Base-by-base conservation (phyloP, 2,888 invertebrate genomes). In the Eupithecia exiguata region DNA sequence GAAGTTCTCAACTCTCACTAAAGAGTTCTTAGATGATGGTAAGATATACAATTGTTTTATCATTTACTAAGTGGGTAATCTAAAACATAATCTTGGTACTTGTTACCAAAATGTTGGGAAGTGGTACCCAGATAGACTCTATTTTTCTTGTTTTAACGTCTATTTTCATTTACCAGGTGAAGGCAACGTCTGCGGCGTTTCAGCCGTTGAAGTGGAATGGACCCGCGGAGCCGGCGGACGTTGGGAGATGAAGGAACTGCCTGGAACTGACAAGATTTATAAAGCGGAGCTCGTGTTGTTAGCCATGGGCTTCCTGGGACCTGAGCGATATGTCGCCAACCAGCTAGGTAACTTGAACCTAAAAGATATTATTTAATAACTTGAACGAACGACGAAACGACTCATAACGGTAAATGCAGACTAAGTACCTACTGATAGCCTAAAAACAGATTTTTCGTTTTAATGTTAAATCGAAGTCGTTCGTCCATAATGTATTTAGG, bases 261-360 rank as follows among this genome's bases (percentile, higher is more conserved):
- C 96, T 70, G 98, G 97, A 78, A 96, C 97, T 0, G 97, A 97
- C 87, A 96, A 96, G 88, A 95, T 97, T 40, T 98, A 96, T 93
- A 96, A 97, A 82, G 98, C 98, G 71, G 98, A 99, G 89, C 95
- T 99, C 78, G 98, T 99, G 72, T 95, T 99, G 78, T 95, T 99
- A 69, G 99, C 99, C 5, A 99, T 99, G 99, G 99, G 99, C 84
- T 99, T 99, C 95, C 94, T 99, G 77, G 99, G 99, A 0, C 99
- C 99, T 0, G 99, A 99, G 94, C 95, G 98, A 86, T 96, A 97
- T 76, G 96, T 99, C 71, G 97, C 98, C 68, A 96, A 96, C 82
- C 98, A 99, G 88, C 91, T 96, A 5, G 95, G 94, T 93, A 12
- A 63, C 10, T 58, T 69, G 35, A 18, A 18, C 25, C 40, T 40